Evolutionary conservation across 2,888 invertebrate species (phyloP), one percentile per base, ranked within the genome.

Genomic region (Apodemia hepburni): DNA sequence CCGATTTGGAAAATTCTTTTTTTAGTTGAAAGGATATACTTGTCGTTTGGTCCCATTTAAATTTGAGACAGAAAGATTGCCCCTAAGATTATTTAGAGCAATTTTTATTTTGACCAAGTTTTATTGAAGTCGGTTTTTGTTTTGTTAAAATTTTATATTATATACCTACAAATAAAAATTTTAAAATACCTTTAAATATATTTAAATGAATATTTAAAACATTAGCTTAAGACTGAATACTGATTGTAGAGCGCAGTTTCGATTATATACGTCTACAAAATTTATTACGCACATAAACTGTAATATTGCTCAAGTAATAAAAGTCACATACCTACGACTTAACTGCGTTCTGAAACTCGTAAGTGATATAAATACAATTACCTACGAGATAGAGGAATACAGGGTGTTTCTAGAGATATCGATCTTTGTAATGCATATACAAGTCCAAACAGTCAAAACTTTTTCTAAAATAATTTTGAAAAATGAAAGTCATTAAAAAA

Each of bases 261-360:
- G 69, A 68, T 69, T 75, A 79, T 78, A 79, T 81, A 42, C 42
- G 80, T 78, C 75, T 76, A 69, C 71, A 73, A 80, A 82, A 87
- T 87, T 87, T 86, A 87, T 84, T 79, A 74, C 80, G 66, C 75
- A 76, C 80, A 82, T 87, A 87, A 87, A 87, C 75, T 81, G 80
- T 81, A 81, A 84, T 83, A 87, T 84, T 81, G 79, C 82, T 75
- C 75, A 67, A 77, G 84, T 81, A 81, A 82, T 87, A 87, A 86
- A 85, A 80, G 77, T 54, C 54, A 12, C 18, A 80, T 80, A 80
- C 79, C 79, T 79, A 72, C 69, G 78, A 79, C 78, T 80, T 80
- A 81, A 80, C 78, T 78, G 75, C 77, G 72, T 76, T 75, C 77
- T 76, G 69, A 22, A 73, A 77, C 78, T 78, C 73, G 66, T 72